Evolutionary conservation across 1,140 invertebrate genomes (phyloP), one percentile per base, ranked within the genome.

Genomic region (Solenopsis invicta): DNA sequence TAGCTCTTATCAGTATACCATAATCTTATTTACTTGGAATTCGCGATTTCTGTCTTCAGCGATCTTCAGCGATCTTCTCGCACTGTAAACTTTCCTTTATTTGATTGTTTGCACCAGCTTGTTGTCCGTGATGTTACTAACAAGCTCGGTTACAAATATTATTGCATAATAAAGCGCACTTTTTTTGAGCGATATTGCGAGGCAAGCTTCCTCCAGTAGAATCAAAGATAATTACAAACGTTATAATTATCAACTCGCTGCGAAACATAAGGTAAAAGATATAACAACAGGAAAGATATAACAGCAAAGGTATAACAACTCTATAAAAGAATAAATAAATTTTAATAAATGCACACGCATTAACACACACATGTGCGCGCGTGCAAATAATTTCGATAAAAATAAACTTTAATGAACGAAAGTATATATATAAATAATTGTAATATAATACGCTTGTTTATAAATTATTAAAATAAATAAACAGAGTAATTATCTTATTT

Each of bases 131-230:
- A 78, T 59, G 50, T 78, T 45, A 18, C 29, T 78, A 78, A 78
- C 76, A 62, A 66, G 45, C 76, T 78, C 29, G 75, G 24, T 45
- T 78, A 9, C 59, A 78, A 66, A 78, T 78, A 78, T 78, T 78
- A 78, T 78, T 66, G 61, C 76, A 78, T 78, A 78, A 78, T 78
- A 45, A 78, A 78, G 76, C 50, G 41, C 76, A 78, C 76, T 78
- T 78, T 78, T 78, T 78, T 78, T 66, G 41, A 41, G 13, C 41
- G 61, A 41, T 59, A 24, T 66, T 48, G 45, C 76, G 29, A 78
- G 21, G 1, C 24, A 21, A 45, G 41, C 12, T 66, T 78, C 48
- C 75, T 48, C 10, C 41, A 62, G 10, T 16, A 78, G 45, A 78
- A 78, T 59, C 45, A 66, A 78, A 66, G 76, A 78, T 78, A 78